Evolutionary conservation across 2,113 vertebrate species (phyloP).

Genomic region (Heterocephalus glaber): DNA sequence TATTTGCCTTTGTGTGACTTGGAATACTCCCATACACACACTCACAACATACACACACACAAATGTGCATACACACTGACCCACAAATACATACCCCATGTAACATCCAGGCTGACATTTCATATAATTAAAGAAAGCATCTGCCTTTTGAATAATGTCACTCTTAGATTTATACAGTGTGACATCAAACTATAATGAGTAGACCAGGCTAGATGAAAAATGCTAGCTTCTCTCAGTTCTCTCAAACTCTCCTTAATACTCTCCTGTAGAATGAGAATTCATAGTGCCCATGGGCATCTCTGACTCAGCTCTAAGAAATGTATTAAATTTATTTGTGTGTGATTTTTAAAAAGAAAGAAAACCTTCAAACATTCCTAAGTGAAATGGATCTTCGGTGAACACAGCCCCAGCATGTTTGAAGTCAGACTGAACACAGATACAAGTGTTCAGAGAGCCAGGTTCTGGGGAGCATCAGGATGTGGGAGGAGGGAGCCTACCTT

Average conservation of each 20-base stretch:
- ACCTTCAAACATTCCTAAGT: not conserved
- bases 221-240: not conserved
- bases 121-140: conserved; percentile 58
- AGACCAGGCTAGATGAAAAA: not conserved
- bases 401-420: not conserved
- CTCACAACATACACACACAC: not conserved
- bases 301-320: not conserved
- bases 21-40: not conserved
- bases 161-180: not conserved
- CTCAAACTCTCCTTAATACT: not conserved
- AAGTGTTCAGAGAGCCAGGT: not conserved
- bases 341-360: not conserved
- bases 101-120: not conserved
- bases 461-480: rapidly evolving
- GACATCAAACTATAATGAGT: not conserved
- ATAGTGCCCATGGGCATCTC: not conserved
- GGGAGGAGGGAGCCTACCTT: not conserved
- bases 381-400: not conserved
- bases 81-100: rapidly evolving
- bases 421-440: not conserved
- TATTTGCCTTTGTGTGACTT: conserved; percentile 67
- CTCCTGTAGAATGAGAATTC: not conserved
- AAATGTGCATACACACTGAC: too few relatives aligned
- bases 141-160: conserved; percentile 35
- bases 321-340: not conserved